Evolutionary conservation across 1,140 invertebrate genomes (phyloP), one percentile per base, ranked within the genome.

Genomic region (Teleopsis dalmanni): DNA sequence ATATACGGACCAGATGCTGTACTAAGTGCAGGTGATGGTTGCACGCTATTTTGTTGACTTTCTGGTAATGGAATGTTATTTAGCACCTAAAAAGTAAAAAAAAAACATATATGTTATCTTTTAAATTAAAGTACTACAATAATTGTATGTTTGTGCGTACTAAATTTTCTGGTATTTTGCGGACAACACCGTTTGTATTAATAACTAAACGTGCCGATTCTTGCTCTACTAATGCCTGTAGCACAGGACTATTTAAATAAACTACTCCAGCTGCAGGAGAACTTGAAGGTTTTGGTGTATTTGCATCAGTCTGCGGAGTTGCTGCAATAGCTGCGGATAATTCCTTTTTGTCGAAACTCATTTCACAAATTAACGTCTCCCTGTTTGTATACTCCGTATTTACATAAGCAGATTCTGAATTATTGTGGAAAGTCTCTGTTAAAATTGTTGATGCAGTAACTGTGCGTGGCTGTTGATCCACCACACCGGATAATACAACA

Each of bases 1-100:
- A 88, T 88, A 58, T 89, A 90, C 1, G 85, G 84, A 4, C 82
- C 82, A 4, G 82, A 80, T 23, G 77, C 76, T 21, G 75, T 77
- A 52, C 78, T 79, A 13, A 74, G 70, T 3, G 79, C 78, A n/a
- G 79, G 78, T 11, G 78, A 81, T 50, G 80, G 78, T 65, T 76
- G 62, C 7, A 68, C 64, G 33, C 58, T 67, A 45, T 72, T 0
- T 70, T 48, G 47, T 25, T 36, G 38, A 21, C 26, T 29, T 33
- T 35, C 43, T 22, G 34, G 43, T 25, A 47, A 27, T 41, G 49
- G 37, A 10, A 29, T 48, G 23, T 48, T 48, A 10, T 40, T 48
- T 16, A 47, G 31, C 31, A 47, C 44, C n/a, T n/a, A n/a, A n/a
- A n/a, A n/a, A n/a, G n/a, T n/a, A n/a, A n/a, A n/a, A n/a, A n/a